These are phyloP conservation scores for Bombus picipes DNA, from an alignment of 1,140 invertebrate species.

Conservation along the genomic window DNA sequence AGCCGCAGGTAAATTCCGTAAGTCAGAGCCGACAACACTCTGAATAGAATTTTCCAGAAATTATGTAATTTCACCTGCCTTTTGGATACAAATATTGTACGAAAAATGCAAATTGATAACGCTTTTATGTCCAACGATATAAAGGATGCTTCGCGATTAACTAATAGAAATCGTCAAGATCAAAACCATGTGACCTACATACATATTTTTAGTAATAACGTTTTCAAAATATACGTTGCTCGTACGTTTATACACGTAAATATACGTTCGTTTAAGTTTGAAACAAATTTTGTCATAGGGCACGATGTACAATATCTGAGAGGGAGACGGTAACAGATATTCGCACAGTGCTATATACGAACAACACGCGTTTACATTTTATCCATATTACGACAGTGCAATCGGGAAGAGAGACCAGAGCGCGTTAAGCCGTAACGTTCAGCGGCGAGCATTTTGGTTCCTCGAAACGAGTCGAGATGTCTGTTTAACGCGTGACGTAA, in stretches of 20 bases:
- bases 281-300: no score
- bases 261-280: not conserved
- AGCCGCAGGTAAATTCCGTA: not conserved
- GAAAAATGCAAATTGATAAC: not conserved
- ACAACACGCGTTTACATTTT: not conserved
- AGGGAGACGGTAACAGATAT: not conserved
- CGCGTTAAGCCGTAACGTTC: not conserved
- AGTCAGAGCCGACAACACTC: not conserved
- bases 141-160: no score
- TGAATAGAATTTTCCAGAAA: not conserved
- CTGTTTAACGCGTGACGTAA: conserved; percentile 5
- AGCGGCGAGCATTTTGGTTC: conserved; percentile 1
- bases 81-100: not conserved
- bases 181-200: no score
- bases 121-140: no score
- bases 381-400: not conserved
- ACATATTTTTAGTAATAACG: no score
- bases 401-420: no score
- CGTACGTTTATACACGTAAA: no score
- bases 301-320: no score
- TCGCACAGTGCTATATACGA: not conserved
- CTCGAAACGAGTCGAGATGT: not conserved
- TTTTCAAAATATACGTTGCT: no score
- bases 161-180: no score
- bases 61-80: not conserved